Evolutionary conservation across 2,797 vertebrate genomes (phyloP).

Genomic region (Cephalopachus bancanus): DNA sequence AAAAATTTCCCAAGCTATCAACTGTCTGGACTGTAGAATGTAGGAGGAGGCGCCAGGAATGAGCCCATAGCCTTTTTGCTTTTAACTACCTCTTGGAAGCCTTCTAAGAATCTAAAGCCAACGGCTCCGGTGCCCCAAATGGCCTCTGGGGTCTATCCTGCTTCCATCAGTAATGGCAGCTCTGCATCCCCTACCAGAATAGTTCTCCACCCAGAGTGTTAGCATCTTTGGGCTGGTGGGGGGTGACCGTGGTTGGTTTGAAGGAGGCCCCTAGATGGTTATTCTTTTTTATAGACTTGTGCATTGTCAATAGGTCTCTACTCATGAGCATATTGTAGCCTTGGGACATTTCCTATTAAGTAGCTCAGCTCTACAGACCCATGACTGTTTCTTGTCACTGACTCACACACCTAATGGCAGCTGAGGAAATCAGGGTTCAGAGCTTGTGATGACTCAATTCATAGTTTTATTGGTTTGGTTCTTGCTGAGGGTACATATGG

Average conservation of each 20-base stretch:
- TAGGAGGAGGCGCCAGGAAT: not conserved
- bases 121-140: rapidly evolving
- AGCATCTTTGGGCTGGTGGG: not conserved
- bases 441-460: not conserved
- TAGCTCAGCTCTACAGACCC: not conserved
- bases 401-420: not conserved
- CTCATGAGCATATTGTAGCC: no score
- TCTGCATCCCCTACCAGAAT: not conserved
- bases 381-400: not conserved
- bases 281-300: not conserved
- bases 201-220: not conserved
- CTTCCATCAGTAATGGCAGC: no score
- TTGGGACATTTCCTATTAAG: not conserved
- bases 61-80: not conserved
- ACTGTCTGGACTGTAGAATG: not conserved
- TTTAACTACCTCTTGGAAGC: not conserved
- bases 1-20: not conserved
- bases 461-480: not conserved
- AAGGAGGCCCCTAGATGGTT: not conserved
- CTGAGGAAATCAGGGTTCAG: not conserved
- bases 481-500: not conserved
- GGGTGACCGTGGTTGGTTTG: not conserved
- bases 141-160: not conserved
- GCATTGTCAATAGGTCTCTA: no score
- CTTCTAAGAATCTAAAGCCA: not conserved